Conservation (phyloP, 2,113 vertebrate species). For the Actenoides hombroni region DNA sequence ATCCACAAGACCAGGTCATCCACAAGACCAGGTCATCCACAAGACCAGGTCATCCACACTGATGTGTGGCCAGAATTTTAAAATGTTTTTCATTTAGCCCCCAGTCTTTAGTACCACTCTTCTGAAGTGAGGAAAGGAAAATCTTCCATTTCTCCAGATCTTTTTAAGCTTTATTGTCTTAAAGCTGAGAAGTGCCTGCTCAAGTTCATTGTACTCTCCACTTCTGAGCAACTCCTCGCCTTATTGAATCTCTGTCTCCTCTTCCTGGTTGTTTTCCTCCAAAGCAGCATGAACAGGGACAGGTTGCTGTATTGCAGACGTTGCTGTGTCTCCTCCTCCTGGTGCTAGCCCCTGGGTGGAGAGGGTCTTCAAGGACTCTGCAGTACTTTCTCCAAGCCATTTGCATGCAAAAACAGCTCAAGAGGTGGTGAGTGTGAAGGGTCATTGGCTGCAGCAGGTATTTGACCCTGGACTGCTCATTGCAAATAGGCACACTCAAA, state of each 20-base stretch:
- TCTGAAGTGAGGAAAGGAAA: background rate
- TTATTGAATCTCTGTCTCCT: background rate
- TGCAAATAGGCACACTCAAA: background rate
- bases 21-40: background rate
- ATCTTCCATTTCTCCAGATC: background rate
- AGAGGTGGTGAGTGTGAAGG: background rate
- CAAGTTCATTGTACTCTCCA: background rate
- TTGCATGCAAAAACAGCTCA: background rate
- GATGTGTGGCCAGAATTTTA: background rate
- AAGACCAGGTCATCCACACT: background rate
- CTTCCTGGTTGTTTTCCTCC: background rate
- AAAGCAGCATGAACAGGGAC: background rate
- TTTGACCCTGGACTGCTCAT: background rate
- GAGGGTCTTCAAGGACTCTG: background rate
- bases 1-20: background rate
- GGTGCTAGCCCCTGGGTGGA: too few species aligned
- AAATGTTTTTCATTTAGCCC: background rate
- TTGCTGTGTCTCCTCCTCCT: background rate
- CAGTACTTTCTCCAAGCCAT: background rate
- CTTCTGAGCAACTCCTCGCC: background rate
- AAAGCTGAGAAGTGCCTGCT: background rate
- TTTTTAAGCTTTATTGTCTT: background rate
- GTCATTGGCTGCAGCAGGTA: background rate
- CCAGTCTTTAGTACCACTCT: background rate
- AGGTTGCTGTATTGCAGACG: rapidly evolving